These are phyloP conservation scores for Phengaris arion DNA, from an alignment of 2,888 invertebrate species.

Conservation along the genomic window DNA sequence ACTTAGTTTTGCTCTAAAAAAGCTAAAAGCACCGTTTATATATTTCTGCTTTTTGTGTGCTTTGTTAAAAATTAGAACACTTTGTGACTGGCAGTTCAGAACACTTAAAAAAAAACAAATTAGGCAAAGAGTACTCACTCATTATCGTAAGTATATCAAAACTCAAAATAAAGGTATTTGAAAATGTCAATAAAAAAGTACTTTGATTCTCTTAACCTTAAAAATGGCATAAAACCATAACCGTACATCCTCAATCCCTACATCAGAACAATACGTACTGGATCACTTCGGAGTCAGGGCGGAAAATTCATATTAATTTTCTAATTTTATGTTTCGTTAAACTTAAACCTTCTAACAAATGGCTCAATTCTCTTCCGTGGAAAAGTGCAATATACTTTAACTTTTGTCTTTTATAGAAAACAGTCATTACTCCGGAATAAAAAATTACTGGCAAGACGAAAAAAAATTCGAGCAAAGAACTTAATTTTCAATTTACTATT, in stretches of 20 bases:
- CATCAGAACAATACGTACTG: conserved; percentile 4
- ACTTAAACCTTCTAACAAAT: conserved; percentile 20
- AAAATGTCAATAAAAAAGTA: too few relatives aligned
- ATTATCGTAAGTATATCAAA: neutral
- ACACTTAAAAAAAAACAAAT: neutral
- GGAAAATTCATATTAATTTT: conserved; percentile 24
- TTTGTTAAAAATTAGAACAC: neutral
- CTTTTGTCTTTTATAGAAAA: neutral
- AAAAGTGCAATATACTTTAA: neutral
- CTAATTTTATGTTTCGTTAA: conserved; percentile 26
- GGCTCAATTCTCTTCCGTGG: neutral
- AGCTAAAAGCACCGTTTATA: neutral
- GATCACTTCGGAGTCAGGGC: conserved; percentile 3
- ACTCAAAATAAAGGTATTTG: neutral
- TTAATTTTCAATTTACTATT: too few relatives aligned
- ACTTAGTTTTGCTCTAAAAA: neutral
- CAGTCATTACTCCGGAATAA: neutral
- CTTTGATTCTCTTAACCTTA: neutral
- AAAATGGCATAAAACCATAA: neutral
- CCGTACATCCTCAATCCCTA: neutral
- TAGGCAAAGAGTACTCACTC: neutral
- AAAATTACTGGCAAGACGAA: neutral
- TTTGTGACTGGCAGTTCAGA: neutral
- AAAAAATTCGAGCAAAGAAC: neutral
- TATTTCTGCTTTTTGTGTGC: neutral